Base-by-base conservation (phyloP, 2,113 vertebrate species). In the Dipodomys stephensi region DNA sequence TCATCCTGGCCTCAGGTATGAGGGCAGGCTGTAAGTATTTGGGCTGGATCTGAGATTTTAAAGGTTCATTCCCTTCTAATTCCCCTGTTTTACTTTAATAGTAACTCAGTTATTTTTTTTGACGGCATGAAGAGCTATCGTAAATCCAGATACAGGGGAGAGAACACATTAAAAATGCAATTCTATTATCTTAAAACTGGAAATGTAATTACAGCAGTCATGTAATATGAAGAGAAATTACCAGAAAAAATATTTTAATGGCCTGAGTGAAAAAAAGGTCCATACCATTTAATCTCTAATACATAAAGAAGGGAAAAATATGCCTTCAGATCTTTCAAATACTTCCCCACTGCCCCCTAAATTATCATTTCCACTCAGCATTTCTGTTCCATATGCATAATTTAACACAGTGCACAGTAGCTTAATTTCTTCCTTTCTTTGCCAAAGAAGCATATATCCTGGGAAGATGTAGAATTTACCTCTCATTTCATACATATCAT, bases 161-260 rank as follows among this genome's bases (percentile, higher is more conserved):
- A 95, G 39, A 83, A 53, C 88, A 94, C 94, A 97, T 96, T 96
- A 96, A 96, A 97, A 96, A 97, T 73, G 64, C 81, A 57, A 91
- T 93, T 76, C 92, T 92, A 95, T 94, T 96, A 95, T 96, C 90
- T 96, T 78, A 95, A 96, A 97, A 87, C 84, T 84, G 81, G 89
- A 72, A 83, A 86, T 90, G 67, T 84, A 93, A 95, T 96, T 97
- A 96, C 16, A 95, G 79, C 74, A 95, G 91, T 95, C 93, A 92
- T 88, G 87, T 77, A 96, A 92, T 19, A 97, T 85, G 87, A 97
- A 97, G 79, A 97, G 79, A 96, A 96, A 96, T 93, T 49, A 68
- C 90, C 88, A 44, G n/a, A 64, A 85, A 91, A 18, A 91, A 65
- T 90, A 95, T 83, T 90, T 94, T 96, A 96, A 96, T 93, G 97